Conservation (phyloP, 1,140 invertebrate genomes). For the Rhopalosiphum maidis region DNA sequence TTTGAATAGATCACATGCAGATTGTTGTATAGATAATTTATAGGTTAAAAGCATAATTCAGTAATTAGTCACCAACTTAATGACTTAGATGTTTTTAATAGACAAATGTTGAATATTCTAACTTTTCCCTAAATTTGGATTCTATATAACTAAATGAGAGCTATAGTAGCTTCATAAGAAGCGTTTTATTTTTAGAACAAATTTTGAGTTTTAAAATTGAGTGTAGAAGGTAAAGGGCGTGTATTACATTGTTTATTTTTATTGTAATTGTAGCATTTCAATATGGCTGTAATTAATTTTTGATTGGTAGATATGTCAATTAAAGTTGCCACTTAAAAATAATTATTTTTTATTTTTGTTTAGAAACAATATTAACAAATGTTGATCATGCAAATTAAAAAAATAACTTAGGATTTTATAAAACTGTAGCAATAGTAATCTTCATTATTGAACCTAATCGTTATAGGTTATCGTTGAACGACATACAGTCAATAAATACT, state of each 20-base stretch:
- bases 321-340: neutral
- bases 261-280: neutral
- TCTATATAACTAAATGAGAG: neutral
- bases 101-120: neutral
- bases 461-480: neutral
- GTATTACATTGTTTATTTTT: neutral
- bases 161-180: neutral
- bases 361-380: neutral
- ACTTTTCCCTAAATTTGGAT: neutral
- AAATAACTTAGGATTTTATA: neutral
- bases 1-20: neutral
- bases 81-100: too few species aligned
- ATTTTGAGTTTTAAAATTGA: neutral
- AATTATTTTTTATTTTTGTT: too few species aligned
- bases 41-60: neutral
- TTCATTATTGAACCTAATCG: neutral
- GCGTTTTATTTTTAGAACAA: neutral
- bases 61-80: too few species aligned
- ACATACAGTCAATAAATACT: neutral
- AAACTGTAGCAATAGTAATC: neutral
- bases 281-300: neutral
- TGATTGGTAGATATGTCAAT: neutral
- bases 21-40: neutral
- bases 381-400: neutral
- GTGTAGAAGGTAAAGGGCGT: neutral